phyloP scores from a whole-genome alignment of 53 echinoderm and acorn worm genomes.

The Apostichopus leukothele region DNA sequence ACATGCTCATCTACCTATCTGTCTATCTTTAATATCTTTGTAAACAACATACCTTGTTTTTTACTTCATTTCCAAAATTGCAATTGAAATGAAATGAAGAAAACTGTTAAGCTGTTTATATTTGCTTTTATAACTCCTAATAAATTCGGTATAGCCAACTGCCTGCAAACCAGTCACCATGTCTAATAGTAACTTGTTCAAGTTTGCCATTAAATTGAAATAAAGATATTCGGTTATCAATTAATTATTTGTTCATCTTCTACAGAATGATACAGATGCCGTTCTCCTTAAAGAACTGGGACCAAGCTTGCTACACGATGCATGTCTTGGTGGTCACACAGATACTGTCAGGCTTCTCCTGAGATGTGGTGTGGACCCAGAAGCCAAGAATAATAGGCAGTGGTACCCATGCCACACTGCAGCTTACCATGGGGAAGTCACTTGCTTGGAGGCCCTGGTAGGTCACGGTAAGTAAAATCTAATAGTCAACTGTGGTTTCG shows the following conservation, averaged over 20 bases:
- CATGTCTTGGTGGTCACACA: conserved; percentile 86
- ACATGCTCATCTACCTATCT: too few relatives aligned
- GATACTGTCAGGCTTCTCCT: conserved; percentile 71
- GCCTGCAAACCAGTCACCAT: too few relatives aligned
- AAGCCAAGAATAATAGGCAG: conserved; percentile 64
- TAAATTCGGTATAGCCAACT: too few relatives aligned
- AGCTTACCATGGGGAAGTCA: conserved; percentile 86
- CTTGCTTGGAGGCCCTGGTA: conserved; percentile 70
- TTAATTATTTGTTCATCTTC: neutral
- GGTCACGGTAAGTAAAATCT: conserved; percentile 62
- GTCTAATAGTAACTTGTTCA: too few relatives aligned
- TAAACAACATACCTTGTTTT: too few relatives aligned
- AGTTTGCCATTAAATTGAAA: too few relatives aligned
- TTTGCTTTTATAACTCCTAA: too few relatives aligned
- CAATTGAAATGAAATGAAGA: too few relatives aligned
- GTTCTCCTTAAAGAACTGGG: conserved; percentile 35
- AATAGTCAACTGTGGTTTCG: neutral
- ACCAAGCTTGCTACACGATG: conserved; percentile 84
- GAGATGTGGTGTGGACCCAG: conserved; percentile 67
- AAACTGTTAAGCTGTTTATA: too few relatives aligned
- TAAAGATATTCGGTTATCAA: too few relatives aligned
- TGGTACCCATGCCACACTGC: conserved; percentile 88
- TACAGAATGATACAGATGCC: conserved; percentile 26
- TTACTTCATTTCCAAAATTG: too few relatives aligned
- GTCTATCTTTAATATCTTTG: too few relatives aligned